These are phyloP conservation scores for Grantiella picta DNA, from an alignment of 2,113 vertebrate genomes.

Conservation along the genomic window DNA sequence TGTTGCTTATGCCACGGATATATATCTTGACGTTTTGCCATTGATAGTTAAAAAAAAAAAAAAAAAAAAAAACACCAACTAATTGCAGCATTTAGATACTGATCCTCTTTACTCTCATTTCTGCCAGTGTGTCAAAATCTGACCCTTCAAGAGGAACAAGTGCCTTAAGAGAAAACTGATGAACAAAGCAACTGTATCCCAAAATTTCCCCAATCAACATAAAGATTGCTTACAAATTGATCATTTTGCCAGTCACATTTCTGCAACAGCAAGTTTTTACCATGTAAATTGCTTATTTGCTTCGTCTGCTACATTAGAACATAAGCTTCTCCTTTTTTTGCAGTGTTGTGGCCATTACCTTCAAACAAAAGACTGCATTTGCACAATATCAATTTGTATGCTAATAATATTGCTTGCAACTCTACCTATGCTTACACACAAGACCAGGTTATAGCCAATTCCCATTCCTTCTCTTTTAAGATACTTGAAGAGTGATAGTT, in stretches of 20 bases:
- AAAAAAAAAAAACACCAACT: no score
- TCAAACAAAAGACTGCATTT: background rate
- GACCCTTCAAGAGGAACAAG: background rate
- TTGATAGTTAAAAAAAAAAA: background rate
- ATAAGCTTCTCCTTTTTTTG: background rate
- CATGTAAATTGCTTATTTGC: background rate
- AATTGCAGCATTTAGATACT: background rate
- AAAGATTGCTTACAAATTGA: background rate
- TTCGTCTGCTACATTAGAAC: background rate
- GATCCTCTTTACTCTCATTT: background rate
- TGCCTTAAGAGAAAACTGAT: background rate
- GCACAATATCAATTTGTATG: constrained; percentile 40
- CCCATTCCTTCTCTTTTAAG: background rate
- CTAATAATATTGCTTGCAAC: constrained; percentile 28
- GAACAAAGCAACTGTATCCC: background rate
- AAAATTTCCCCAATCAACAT: background rate
- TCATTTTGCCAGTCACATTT: background rate
- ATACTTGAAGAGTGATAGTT: background rate
- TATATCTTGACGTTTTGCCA: background rate
- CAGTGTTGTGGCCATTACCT: background rate
- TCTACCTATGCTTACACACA: background rate
- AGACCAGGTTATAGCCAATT: constrained; percentile 4
- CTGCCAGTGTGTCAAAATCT: background rate
- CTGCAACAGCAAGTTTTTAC: background rate
- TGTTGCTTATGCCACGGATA: background rate